phyloP scores from a whole-genome alignment of 2,113 vertebrate genomes.

The Cyanistes caeruleus region DNA sequence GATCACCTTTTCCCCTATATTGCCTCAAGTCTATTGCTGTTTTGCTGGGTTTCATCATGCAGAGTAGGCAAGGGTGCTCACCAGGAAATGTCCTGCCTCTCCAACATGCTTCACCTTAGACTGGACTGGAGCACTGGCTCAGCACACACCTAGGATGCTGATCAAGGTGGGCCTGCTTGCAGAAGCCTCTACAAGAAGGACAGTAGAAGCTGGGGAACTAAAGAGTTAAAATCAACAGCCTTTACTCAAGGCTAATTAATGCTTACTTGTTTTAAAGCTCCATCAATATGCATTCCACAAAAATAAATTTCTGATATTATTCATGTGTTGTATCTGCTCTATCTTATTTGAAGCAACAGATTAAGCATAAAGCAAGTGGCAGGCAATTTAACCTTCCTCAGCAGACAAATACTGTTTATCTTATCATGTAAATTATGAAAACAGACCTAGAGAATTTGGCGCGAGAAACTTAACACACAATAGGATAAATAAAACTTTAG shows the following conservation, averaged over 20 bases:
- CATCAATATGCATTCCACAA: background rate
- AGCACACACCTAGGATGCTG: background rate
- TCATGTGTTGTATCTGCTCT: background rate
- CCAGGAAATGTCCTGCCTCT: background rate
- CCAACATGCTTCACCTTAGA: background rate
- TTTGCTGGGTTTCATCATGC: background rate
- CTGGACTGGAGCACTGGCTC: background rate
- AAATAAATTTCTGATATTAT: background rate
- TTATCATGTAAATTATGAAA: slow-evolving; percentile 42
- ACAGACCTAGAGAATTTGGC: slow-evolving; percentile 17
- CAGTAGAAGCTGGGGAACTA: background rate
- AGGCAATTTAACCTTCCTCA: slow-evolving; percentile 19
- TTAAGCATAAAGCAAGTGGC: background rate
- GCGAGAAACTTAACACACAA: background rate
- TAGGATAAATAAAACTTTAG: slow-evolving; percentile 26
- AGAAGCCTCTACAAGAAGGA: background rate
- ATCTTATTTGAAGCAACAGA: background rate
- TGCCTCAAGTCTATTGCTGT: background rate
- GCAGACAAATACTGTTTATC: slow-evolving; percentile 41
- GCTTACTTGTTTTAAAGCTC: background rate
- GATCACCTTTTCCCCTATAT: background rate
- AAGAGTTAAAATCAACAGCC: background rate
- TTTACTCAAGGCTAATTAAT: background rate
- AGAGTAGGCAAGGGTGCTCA: background rate
- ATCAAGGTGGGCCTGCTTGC: background rate